These are phyloP conservation scores for Boleophthalmus pectinirostris DNA, from an alignment of 2,113 vertebrate species.

Conservation along the genomic window DNA sequence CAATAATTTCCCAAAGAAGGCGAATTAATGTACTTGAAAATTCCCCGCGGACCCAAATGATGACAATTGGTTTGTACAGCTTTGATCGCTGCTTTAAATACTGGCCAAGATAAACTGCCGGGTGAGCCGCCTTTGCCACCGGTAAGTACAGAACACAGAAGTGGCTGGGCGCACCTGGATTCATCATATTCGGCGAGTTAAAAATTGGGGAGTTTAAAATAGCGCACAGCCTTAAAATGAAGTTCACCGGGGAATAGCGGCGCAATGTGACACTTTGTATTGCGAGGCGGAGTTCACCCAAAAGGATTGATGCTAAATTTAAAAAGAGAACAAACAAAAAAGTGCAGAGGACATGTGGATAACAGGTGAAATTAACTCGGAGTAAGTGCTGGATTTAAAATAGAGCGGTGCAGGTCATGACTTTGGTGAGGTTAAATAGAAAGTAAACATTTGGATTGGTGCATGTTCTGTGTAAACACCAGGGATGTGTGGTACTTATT, in stretches of 20 bases:
- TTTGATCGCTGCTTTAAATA: slow-evolving; percentile 83
- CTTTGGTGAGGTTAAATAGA: not conserved
- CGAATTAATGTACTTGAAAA: slow-evolving; percentile 80
- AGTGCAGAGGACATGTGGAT: slow-evolving; percentile 5
- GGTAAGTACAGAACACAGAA: slow-evolving; percentile 70
- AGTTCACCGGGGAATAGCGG: slow-evolving; percentile 39
- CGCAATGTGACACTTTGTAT: slow-evolving; percentile 29
- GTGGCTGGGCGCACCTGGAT: slow-evolving; percentile 43
- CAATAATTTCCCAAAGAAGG: slow-evolving; percentile 83
- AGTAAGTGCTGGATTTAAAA: not conserved
- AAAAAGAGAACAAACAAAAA: slow-evolving; percentile 21
- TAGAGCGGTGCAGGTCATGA: not conserved
- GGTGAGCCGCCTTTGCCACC: slow-evolving; percentile 73
- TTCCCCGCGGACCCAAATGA: slow-evolving; percentile 79
- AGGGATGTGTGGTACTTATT: too few species aligned
- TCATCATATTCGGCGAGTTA: slow-evolving; percentile 47
- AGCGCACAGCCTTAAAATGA: slow-evolving; percentile 44
- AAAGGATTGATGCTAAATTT: slow-evolving; percentile 17
- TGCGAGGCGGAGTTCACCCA: slow-evolving; percentile 22
- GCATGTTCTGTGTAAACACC: not conserved
- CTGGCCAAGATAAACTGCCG: slow-evolving; percentile 77
- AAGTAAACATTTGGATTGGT: not conserved
- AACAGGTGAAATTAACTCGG: not conserved
- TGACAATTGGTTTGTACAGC: slow-evolving; percentile 85
- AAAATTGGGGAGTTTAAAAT: slow-evolving; percentile 47